Percentiles rank a stretch among this genome's conserved stretches.
Conservation (phyloP, 1,140 invertebrate species). For the Drosophila seguyi region DNA sequence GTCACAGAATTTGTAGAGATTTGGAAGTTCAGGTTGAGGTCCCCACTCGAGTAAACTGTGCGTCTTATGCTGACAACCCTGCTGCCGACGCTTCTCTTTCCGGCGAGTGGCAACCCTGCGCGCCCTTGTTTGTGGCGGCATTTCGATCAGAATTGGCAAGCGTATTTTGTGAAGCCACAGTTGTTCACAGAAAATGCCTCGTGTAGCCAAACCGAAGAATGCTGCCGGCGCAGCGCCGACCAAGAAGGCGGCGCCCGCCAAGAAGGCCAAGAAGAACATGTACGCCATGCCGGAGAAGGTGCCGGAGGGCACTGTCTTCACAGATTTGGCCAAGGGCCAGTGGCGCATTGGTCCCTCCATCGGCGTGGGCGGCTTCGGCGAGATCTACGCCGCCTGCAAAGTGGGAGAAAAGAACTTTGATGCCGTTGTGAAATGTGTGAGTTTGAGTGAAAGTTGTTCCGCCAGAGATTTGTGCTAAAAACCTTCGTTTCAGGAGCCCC, state of each 20-base stretch:
- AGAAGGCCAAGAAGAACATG: slow-evolving; percentile 89
- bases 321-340: slow-evolving; percentile 90
- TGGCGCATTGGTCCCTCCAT: slow-evolving; percentile 95
- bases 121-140: slow-evolving; percentile 37
- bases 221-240: slow-evolving; percentile 26
- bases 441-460: slow-evolving; percentile 61
- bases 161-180: neutral
- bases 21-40: no score
- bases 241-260: slow-evolving; percentile 61
- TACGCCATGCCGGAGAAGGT: slow-evolving; percentile 92
- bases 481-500: slow-evolving; percentile 91
- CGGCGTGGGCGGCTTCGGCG: slow-evolving; percentile 96
- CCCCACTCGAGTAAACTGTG: no score
- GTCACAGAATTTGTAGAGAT: no score
- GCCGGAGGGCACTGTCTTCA: slow-evolving; percentile 90
- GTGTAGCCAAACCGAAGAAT: slow-evolving; percentile 58
- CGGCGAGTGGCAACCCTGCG: slow-evolving; percentile 17
- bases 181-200: slow-evolving; percentile 58
- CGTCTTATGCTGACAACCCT: slow-evolving; percentile 4
- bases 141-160: slow-evolving; percentile 25
- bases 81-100: slow-evolving; percentile 6
- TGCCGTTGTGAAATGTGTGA: slow-evolving; percentile 93
- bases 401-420: slow-evolving; percentile 87
- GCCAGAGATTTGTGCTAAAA: slow-evolving; percentile 3
- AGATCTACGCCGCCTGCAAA: slow-evolving; percentile 91